These are phyloP conservation scores for Pogonocherus hispidulus DNA, from an alignment of 2,888 invertebrate species.

Conservation along the genomic window DNA sequence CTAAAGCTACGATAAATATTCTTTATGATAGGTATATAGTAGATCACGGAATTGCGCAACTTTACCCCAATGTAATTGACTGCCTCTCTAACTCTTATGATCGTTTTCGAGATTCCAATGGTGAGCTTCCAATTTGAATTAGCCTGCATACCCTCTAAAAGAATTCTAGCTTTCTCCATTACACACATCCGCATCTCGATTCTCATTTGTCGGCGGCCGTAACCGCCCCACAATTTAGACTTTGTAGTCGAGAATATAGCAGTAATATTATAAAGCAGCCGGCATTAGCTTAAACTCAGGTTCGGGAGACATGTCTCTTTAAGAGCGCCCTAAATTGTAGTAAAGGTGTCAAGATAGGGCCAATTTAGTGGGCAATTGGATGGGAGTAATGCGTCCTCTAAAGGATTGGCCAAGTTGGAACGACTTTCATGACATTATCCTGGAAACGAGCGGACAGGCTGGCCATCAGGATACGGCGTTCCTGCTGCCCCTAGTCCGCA, in stretches of 20 bases:
- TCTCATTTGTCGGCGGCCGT: background rate
- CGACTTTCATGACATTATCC: conserved; percentile 65
- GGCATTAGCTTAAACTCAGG: conserved; percentile 52
- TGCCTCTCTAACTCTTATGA: too few relatives aligned
- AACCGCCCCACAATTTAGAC: conserved; percentile 20
- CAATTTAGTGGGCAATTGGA: conserved; percentile 69
- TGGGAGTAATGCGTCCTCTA: conserved; percentile 68
- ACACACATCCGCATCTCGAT: too few relatives aligned
- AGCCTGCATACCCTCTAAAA: too few relatives aligned
- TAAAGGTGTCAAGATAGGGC: conserved; percentile 69
- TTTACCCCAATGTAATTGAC: too few relatives aligned
- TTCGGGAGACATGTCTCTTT: conserved; percentile 54
- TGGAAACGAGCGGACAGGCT: conserved; percentile 56
- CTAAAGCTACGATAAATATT: too few relatives aligned
- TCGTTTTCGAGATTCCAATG: too few relatives aligned
- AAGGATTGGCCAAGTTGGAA: conserved; percentile 68
- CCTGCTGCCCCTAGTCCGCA: conserved; percentile 31
- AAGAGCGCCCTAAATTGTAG: conserved; percentile 63
- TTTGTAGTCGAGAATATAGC: conserved; percentile 30
- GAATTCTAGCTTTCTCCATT: too few relatives aligned
- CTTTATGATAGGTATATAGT: too few relatives aligned
- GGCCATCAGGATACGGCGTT: conserved; percentile 43
- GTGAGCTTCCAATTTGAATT: too few relatives aligned
- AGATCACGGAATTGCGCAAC: too few relatives aligned
- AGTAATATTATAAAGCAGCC: conserved; percentile 49